Conservation (phyloP, 2,113 vertebrate genomes). For the Butorides virescens region DNA sequence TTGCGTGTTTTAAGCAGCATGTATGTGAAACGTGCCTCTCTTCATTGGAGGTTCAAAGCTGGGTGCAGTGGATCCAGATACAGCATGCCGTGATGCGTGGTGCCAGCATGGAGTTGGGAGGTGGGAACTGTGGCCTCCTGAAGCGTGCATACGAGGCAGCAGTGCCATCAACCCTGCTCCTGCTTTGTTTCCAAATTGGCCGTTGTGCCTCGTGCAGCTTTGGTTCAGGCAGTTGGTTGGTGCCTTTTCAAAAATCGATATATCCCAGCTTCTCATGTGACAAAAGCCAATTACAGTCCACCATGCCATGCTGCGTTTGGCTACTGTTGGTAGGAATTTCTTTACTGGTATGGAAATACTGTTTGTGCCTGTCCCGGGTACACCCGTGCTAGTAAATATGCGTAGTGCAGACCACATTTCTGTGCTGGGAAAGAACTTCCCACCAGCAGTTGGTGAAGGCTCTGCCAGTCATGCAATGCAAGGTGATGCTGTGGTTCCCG, state of each 20-base stretch:
- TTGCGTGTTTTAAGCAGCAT: background rate
- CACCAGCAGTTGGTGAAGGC: background rate
- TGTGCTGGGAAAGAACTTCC: background rate
- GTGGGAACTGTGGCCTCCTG: background rate
- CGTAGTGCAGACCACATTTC: background rate
- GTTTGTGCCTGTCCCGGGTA: background rate
- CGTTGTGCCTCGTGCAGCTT: background rate
- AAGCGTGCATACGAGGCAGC: background rate
- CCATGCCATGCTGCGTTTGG: accelerated
- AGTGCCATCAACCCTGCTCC: background rate
- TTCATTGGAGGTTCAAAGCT: background rate
- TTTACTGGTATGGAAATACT: background rate
- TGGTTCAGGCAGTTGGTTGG: background rate
- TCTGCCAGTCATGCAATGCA: background rate
- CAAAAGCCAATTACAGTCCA: background rate
- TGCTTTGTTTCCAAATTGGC: background rate
- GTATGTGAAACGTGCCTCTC: accelerated
- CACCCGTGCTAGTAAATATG: background rate
- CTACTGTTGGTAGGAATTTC: background rate
- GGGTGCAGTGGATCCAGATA: background rate
- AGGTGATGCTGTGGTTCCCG: background rate
- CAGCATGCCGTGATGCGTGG: background rate
- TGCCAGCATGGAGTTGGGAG: background rate
- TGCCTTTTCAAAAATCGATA: background rate
- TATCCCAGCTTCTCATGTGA: background rate